These are phyloP conservation scores for Perca flavescens DNA, from an alignment of 2,113 vertebrate species.

Conservation along the genomic window DNA sequence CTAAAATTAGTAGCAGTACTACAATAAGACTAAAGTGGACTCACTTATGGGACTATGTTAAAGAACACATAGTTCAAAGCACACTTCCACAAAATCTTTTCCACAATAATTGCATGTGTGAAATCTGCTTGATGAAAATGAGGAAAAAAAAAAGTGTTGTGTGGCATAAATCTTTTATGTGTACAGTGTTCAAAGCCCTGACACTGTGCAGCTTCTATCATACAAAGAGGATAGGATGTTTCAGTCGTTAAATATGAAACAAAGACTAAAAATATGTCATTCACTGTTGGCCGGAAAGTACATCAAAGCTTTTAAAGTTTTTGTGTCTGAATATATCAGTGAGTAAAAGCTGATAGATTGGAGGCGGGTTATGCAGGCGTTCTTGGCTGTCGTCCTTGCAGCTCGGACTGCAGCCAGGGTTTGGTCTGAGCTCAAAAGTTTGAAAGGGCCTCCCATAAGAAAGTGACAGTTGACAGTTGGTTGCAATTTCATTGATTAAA, in stretches of 20 bases:
- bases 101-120: conserved; percentile 39
- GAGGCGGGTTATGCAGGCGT: conserved; percentile 17
- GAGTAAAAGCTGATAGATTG: conserved; percentile 41
- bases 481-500: conserved; percentile 37
- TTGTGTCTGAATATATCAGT: conserved; percentile 37
- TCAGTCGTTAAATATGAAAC: conserved; percentile 50
- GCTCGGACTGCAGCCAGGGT: conserved; percentile 46
- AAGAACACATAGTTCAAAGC: conserved; percentile 31
- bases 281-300: neutral
- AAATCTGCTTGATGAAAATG: conserved; percentile 62
- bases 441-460: conserved; percentile 34
- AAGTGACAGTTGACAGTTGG: conserved; percentile 43
- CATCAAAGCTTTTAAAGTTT: conserved; percentile 56
- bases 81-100: conserved; percentile 19
- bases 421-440: conserved; percentile 21
- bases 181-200: conserved; percentile 58
- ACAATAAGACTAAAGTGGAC: neutral
- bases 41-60: neutral
- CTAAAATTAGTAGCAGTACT: neutral
- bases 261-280: conserved; percentile 26
- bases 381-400: conserved; percentile 54
- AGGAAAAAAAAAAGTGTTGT: conserved; percentile 20
- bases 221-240: conserved; percentile 27
- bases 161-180: conserved; percentile 66
- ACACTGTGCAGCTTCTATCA: conserved; percentile 28